Conservation (phyloP, 2,113 vertebrate genomes). For the Epinephelus moara region DNA sequence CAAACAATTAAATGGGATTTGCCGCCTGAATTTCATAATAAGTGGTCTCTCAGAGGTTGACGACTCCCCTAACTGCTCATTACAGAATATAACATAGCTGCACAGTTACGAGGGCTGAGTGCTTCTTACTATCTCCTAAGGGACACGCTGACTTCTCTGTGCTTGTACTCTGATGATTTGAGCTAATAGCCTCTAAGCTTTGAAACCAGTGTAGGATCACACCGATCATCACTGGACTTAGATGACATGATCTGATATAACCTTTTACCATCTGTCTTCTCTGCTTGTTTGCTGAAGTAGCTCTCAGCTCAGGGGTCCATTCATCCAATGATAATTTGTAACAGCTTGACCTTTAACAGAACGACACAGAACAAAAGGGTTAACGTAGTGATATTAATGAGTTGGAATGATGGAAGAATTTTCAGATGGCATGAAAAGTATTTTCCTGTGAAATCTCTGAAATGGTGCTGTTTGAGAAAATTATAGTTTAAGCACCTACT, state of each 20-base stretch:
- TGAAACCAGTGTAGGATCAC: background rate
- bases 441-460: background rate
- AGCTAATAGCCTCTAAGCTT: background rate
- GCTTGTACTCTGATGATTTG: constrained; percentile 7
- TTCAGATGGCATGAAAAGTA: background rate
- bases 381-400: background rate
- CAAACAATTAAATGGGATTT: constrained; percentile 13
- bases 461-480: background rate
- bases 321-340: background rate
- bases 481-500: background rate
- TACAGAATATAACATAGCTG: constrained; percentile 13
- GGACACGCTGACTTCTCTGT: background rate
- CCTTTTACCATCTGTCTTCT: background rate
- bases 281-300: background rate
- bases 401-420: background rate
- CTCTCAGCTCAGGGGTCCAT: background rate
- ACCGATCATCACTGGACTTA: background rate
- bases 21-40: constrained; percentile 14
- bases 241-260: background rate
- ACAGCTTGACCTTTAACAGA: background rate
- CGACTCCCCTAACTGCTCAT: constrained; percentile 18
- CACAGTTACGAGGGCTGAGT: background rate
- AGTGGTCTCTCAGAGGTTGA: constrained; percentile 28
- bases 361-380: background rate
- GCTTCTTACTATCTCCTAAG: background rate